A percentile compares a stretch with the other conserved stretches of the same genome.
These are phyloP conservation scores for Ladona fulva DNA, from an alignment of 1,140 invertebrate genomes.

Conservation along the genomic window DNA sequence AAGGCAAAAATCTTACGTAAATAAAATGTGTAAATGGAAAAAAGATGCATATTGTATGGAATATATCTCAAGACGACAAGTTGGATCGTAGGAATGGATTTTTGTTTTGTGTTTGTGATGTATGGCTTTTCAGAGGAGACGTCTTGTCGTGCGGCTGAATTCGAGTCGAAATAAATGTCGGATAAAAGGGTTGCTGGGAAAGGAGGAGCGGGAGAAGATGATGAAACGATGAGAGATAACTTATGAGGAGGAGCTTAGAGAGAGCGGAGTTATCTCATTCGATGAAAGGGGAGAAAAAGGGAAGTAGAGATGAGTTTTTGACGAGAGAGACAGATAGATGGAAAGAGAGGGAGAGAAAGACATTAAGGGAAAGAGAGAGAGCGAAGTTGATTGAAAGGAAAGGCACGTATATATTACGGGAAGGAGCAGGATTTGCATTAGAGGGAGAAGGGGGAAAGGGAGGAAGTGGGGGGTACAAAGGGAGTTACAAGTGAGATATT, in stretches of 20 bases:
- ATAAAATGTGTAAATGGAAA: no score
- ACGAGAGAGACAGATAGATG: background rate
- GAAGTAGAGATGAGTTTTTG: background rate
- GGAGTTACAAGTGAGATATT: no score
- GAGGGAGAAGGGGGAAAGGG: background rate
- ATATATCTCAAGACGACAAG: no score
- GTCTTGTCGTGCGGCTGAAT: background rate
- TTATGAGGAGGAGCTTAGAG: background rate
- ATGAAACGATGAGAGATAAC: background rate
- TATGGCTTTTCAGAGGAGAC: no score
- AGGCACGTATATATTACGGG: background rate
- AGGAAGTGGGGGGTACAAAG: background rate
- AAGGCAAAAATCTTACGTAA: no score
- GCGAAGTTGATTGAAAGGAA: background rate
- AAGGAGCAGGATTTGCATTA: background rate
- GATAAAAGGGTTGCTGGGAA: background rate
- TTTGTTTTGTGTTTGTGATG: no score
- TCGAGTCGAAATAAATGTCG: background rate
- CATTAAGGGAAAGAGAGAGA: background rate
- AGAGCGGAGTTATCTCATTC: background rate
- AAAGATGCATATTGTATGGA: no score
- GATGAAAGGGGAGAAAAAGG: background rate
- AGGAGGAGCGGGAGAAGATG: background rate
- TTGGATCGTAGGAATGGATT: no score
- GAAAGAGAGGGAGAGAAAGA: background rate